phyloP scores from a whole-genome alignment of 1,140 invertebrate species.

The Drosophila pallidifrons region DNA sequence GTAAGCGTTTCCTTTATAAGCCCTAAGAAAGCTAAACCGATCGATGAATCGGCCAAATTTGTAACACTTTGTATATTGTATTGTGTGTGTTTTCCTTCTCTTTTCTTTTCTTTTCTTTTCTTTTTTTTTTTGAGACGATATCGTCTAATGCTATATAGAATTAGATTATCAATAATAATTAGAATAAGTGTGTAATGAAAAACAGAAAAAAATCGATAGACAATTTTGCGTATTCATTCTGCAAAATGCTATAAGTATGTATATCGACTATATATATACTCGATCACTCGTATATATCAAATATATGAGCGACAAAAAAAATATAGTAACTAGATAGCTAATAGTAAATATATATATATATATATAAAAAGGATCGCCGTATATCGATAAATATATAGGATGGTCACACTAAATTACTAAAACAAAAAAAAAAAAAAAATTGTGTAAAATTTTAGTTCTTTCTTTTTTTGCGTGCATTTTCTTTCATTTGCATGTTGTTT shows the following conservation, averaged over 20 bases:
- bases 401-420: slow-evolving; percentile 9
- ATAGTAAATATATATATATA: slow-evolving; percentile 10
- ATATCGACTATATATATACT: slow-evolving; percentile 28
- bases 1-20: slow-evolving; percentile 42
- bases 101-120: slow-evolving; percentile 1
- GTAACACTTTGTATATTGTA: slow-evolving; percentile 20
- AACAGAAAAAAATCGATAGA: slow-evolving; percentile 26
- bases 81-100: neutral
- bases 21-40: slow-evolving; percentile 27
- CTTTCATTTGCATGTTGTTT: neutral
- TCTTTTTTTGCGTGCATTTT: slow-evolving; percentile 19
- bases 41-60: slow-evolving; percentile 15
- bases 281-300: slow-evolving; percentile 1
- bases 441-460: slow-evolving; percentile 15
- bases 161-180: neutral
- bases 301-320: neutral
- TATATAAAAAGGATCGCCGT: slow-evolving; percentile 5
- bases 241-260: slow-evolving; percentile 13
- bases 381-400: slow-evolving; percentile 1
- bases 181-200: neutral
- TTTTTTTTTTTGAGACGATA: slow-evolving; percentile 21
- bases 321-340: slow-evolving; percentile 27
- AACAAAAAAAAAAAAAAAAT: too few relatives aligned
- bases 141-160: neutral
- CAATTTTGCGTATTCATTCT: slow-evolving; percentile 29